Percentiles rank a stretch among this genome's conserved stretches.
These are phyloP conservation scores for Peromyscus leucopus DNA, from an alignment of 2,113 vertebrate species.

Conservation along the genomic window DNA sequence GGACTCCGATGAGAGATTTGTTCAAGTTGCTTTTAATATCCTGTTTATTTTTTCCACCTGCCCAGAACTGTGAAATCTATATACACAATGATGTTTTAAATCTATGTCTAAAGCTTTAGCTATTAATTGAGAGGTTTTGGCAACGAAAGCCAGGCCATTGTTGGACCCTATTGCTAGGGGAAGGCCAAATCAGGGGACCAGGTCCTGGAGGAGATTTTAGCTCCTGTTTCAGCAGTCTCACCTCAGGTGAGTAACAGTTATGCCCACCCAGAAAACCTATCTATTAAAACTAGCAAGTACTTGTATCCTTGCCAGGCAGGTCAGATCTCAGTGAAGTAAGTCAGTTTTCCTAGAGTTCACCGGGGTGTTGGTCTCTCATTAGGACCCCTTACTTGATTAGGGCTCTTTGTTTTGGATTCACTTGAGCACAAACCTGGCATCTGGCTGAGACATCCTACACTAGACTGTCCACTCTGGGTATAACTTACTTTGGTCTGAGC, in stretches of 20 bases:
- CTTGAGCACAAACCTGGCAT: background rate
- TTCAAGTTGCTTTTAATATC: background rate
- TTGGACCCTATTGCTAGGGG: no score
- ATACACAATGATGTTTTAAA: background rate
- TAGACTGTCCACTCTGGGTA: background rate
- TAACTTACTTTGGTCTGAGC: background rate
- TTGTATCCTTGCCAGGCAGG: background rate
- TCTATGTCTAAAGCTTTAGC: background rate
- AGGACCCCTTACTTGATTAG: background rate
- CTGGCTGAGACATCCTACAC: background rate
- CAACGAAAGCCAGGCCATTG: no score
- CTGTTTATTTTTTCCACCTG: background rate
- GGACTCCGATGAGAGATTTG: background rate
- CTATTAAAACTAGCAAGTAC: background rate
- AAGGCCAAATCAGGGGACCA: background rate
- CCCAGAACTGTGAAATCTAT: background rate
- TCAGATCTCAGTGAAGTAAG: background rate
- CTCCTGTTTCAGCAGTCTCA: background rate
- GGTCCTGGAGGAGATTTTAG: background rate
- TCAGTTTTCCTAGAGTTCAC: background rate
- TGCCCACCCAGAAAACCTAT: background rate
- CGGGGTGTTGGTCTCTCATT: background rate
- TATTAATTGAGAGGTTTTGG: background rate
- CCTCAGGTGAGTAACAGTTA: background rate
- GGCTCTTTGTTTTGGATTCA: background rate